A percentile compares a stretch with the other conserved stretches of the same genome.
phyloP scores from a whole-genome alignment of 2,888 invertebrate genomes.

The Thera obeliscata region DNA sequence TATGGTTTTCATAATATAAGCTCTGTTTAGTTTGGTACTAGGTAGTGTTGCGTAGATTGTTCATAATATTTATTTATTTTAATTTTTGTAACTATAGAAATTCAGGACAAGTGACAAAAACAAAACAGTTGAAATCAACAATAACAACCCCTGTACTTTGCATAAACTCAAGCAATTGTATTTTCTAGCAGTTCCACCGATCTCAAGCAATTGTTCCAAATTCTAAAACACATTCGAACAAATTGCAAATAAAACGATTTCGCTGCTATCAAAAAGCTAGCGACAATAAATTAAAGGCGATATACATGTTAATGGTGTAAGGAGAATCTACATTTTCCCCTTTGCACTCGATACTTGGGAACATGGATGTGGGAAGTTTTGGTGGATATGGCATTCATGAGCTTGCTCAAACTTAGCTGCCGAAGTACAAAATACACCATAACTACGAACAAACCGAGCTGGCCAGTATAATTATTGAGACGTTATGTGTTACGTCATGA shows the following conservation, averaged over 20 bases:
- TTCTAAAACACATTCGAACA: slow-evolving; percentile 41
- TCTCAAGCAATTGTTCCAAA: slow-evolving; percentile 29
- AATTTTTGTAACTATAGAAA: too few relatives aligned
- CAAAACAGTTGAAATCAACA: slow-evolving; percentile 12
- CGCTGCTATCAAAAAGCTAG: slow-evolving; percentile 66
- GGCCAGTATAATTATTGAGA: too few relatives aligned
- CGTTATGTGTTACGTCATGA: too few relatives aligned
- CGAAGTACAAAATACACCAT: too few relatives aligned
- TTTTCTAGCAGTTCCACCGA: slow-evolving; percentile 28
- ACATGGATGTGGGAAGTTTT: slow-evolving; percentile 18
- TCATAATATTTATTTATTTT: too few relatives aligned
- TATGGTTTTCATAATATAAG: too few relatives aligned
- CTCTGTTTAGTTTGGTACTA: too few relatives aligned
- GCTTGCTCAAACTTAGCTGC: too few relatives aligned
- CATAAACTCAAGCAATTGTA: slow-evolving; percentile 34
- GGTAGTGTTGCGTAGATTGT: too few relatives aligned
- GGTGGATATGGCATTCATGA: slow-evolving; percentile 46
- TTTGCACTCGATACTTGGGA: slow-evolving; percentile 54
- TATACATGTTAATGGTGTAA: slow-evolving; percentile 79
- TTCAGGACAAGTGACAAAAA: slow-evolving; percentile 1
- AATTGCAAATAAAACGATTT: slow-evolving; percentile 65
- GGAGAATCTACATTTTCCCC: slow-evolving; percentile 75
- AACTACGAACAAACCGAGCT: too few relatives aligned
- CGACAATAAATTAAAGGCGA: slow-evolving; percentile 73
- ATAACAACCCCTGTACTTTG: slow-evolving; percentile 8